These are phyloP conservation scores for Seira ritae DNA, from an alignment of 2,888 invertebrate genomes.

Conservation along the genomic window DNA sequence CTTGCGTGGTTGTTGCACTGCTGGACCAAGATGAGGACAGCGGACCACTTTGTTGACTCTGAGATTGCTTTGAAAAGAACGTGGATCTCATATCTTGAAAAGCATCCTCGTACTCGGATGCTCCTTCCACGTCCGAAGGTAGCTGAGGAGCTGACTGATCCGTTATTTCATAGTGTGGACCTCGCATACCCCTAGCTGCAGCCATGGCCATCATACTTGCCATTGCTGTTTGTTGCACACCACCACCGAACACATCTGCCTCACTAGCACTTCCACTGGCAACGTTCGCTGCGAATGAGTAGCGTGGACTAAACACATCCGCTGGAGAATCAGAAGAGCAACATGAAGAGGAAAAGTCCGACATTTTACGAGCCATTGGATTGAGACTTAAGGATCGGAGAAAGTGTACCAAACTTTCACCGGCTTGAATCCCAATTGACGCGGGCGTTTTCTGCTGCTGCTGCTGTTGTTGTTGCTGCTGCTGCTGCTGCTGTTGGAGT, in stretches of 20 bases:
- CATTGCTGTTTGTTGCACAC: constrained; percentile 49
- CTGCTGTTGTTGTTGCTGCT: constrained; percentile 7
- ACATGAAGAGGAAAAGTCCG: constrained; percentile 72
- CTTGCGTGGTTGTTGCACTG: constrained; percentile 11
- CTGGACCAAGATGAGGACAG: constrained; percentile 57
- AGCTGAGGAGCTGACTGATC: constrained; percentile 2
- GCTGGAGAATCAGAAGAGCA: constrained; percentile 70
- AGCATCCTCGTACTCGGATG: constrained; percentile 57
- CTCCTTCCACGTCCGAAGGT: constrained; percentile 25
- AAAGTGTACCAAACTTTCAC: constrained; percentile 70
- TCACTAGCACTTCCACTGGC: constrained; percentile 65
- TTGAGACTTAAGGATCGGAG: constrained; percentile 67
- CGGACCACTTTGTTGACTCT: constrained; percentile 24
- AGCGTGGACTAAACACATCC: constrained; percentile 72
- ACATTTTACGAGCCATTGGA: constrained; percentile 69
- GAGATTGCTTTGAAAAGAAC: constrained; percentile 29
- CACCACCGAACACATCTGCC: constrained; percentile 49
- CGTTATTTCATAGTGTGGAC: constrained; percentile 7
- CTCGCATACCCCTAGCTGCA: constrained; percentile 35
- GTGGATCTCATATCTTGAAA: constrained; percentile 48
- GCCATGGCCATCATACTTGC: constrained; percentile 47
- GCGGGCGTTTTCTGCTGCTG: constrained; percentile 28
- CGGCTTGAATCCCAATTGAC: constrained; percentile 72
- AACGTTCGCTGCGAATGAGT: constrained; percentile 73
- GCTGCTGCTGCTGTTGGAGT: constrained; percentile 13